A percentile compares a stretch with the other conserved stretches of the same genome.
These are phyloP conservation scores for Sinocyclocheilus grahami DNA, from an alignment of 2,113 vertebrate species.

Conservation along the genomic window DNA sequence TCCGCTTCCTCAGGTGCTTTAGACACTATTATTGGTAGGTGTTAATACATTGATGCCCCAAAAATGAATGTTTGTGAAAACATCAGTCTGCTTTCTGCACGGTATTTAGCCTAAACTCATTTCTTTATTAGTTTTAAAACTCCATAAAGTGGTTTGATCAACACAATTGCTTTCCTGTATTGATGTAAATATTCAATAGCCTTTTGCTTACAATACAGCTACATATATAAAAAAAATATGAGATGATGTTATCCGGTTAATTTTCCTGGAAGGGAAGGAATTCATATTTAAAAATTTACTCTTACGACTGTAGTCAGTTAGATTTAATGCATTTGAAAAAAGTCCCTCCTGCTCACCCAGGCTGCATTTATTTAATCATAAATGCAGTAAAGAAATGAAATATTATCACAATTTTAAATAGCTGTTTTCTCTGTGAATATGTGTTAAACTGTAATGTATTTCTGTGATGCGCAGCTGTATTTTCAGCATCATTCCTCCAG, in stretches of 20 bases:
- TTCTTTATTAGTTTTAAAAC: background rate
- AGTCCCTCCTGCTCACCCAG: background rate
- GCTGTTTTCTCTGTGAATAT: too few species aligned
- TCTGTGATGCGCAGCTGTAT: too few species aligned
- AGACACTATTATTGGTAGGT: constrained; percentile 25
- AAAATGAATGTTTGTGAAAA: background rate
- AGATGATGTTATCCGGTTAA: background rate
- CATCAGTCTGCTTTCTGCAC: background rate
- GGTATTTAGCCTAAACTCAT: background rate
- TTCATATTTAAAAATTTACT: background rate
- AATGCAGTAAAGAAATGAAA: too few species aligned
- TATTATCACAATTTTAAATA: too few species aligned
- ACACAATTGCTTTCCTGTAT: background rate
- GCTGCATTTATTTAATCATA: too few species aligned
- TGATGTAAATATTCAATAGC: background rate
- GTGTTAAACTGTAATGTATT: too few species aligned
- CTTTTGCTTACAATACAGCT: background rate
- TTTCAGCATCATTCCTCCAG: too few species aligned
- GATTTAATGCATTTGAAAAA: background rate
- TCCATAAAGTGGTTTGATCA: background rate
- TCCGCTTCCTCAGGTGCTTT: background rate
- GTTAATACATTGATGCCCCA: background rate
- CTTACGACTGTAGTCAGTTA: background rate
- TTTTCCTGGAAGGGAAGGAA: background rate
- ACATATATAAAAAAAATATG: background rate